Percentiles rank a stretch among this genome's conserved stretches.
Evolutionary conservation across 2,113 vertebrate species (phyloP).

Genomic region (Rhinopomastus cyanomelas): DNA sequence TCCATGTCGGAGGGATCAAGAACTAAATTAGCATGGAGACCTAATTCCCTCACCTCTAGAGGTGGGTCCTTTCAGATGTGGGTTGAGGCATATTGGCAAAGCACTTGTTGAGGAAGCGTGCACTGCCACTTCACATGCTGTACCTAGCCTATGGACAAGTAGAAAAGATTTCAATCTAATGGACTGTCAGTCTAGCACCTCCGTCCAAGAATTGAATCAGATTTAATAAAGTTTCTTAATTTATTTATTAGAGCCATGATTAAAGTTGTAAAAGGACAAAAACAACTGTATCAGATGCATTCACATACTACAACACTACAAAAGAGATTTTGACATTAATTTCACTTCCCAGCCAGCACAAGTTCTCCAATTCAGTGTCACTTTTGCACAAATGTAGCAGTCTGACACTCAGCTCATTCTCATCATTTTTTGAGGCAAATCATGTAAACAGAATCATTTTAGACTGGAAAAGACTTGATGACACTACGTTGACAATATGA

Average conservation of each 20-base stretch:
- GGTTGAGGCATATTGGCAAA: conserved; percentile 62
- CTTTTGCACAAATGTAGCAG: neutral
- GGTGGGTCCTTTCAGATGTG: conserved; percentile 64
- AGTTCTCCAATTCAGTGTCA: neutral
- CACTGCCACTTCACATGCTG: conserved; percentile 64
- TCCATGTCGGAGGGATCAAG: conserved; percentile 56
- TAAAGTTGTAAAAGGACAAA: conserved; percentile 32
- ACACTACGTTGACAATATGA: neutral
- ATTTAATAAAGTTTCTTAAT: neutral
- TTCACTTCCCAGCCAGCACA: neutral
- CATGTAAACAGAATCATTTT: neutral
- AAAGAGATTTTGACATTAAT: neutral
- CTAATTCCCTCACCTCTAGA: conserved; percentile 63
- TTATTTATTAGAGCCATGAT: conserved; percentile 7
- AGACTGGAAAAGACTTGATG: neutral
- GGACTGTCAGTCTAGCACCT: conserved; percentile 51
- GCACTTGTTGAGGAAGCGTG: conserved; percentile 59
- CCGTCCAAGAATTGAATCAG: conserved; percentile 59
- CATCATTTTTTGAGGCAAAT: neutral
- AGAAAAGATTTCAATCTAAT: conserved; percentile 72
- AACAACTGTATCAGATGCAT: neutral
- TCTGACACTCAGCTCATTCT: neutral
- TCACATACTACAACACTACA: neutral
- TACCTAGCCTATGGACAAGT: conserved; percentile 70
- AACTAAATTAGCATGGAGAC: conserved; percentile 52